phyloP scores from a whole-genome alignment of 92 coral and sea anemone species.

The Palythoa grandiflora region DNA sequence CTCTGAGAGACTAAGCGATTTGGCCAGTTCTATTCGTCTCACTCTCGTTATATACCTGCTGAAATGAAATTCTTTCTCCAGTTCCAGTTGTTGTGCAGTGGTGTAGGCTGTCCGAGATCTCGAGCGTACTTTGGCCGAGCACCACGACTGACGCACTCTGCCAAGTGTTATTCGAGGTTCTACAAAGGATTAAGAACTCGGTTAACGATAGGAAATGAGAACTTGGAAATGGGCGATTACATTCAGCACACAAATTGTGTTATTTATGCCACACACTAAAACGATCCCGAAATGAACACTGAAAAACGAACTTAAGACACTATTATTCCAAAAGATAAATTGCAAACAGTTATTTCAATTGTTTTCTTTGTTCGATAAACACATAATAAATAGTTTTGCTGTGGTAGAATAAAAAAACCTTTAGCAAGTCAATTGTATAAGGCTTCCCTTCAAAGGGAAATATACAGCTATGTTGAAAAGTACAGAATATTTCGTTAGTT shows the following conservation, averaged over 20 bases:
- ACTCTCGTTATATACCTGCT: constrained; percentile 83
- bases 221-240: not conserved
- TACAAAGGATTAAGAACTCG: not conserved
- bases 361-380: not conserved
- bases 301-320: too few species aligned
- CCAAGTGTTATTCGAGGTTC: constrained; percentile 47
- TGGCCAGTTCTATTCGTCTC: constrained; percentile 80
- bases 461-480: not conserved
- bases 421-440: not conserved
- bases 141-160: constrained; percentile 79
- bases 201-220: not conserved
- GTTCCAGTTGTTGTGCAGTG: constrained; percentile 80
- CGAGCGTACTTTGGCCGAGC: constrained; percentile 82
- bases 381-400: not conserved
- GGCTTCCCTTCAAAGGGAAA: not conserved
- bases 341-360: not conserved
- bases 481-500: not conserved
- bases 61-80: constrained; percentile 88
- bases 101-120: constrained; percentile 89
- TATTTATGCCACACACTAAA: not conserved
- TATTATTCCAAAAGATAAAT: too few species aligned
- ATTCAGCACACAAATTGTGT: not conserved
- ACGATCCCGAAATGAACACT: too few species aligned
- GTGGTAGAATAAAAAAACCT: not conserved
- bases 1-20: constrained; percentile 80